Evolutionary conservation across 2,888 invertebrate genomes (phyloP), one percentile per base, ranked within the genome.

Genomic region (Archips crataeganus): DNA sequence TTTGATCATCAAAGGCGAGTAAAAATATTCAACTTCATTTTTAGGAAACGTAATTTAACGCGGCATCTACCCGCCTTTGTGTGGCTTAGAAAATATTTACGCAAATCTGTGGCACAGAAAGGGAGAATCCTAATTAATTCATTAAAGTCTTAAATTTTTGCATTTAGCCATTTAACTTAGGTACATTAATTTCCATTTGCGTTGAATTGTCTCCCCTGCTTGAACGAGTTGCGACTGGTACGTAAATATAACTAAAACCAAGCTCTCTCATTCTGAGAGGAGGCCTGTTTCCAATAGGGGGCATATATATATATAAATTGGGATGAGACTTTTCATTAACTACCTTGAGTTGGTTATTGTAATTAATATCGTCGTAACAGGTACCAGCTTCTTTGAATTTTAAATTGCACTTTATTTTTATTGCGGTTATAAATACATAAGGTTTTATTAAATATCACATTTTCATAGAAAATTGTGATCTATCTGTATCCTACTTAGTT

Each of bases 1-100:
- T 91, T 90, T 91, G 89, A 88, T 88, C 90, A 85, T 92, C 92
- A 93, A 92, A 93, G 88, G 86, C 86, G 83, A 86, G 79, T 83
- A 85, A 89, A 90, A 91, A 89, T 85, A 76, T 79, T 84, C 85
- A 87, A 88, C 87, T 89, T 90, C 82, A 90, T 92, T 93, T 65
- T 91, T 87, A 85, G 84, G 85, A 83, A 88, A 88, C 87, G 90
- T 87, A 89, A 91, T 93, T 92, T 92, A 84, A 88, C 88, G 87
- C 87, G 87, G 87, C 85, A 87, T 88, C 87, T 84, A 81, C 57
- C 11, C 79, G 83, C 77, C 86, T 90, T 91, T 90, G 87, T 90
- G 86, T 84, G 79, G 84, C 87, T 86, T 81, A 82, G 85, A 87
- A 90, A 90, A 91, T 91, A 87, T 91, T 93, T 89, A 85, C 86